These are phyloP conservation scores for Lepilemur ruficaudatus DNA, from an alignment of 2,797 vertebrate genomes.

Conservation along the genomic window DNA sequence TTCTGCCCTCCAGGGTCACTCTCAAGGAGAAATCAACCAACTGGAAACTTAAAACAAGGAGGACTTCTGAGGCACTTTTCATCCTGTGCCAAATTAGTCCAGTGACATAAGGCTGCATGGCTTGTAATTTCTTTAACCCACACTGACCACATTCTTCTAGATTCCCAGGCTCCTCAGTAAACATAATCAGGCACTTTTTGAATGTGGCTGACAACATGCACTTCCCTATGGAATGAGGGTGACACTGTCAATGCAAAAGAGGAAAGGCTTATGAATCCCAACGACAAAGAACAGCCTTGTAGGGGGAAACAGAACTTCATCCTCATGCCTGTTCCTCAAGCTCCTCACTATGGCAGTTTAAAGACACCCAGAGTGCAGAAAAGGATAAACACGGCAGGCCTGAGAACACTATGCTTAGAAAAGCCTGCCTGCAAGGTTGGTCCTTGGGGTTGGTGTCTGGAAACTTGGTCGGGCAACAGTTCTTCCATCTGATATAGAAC, in stretches of 20 bases:
- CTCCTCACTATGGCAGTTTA: rapidly evolving
- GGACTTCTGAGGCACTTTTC: background rate
- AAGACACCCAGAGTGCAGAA: background rate
- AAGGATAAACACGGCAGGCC: background rate
- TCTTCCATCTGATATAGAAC: background rate
- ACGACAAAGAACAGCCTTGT: background rate
- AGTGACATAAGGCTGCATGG: background rate
- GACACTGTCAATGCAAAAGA: background rate
- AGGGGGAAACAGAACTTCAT: background rate
- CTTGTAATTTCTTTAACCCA: background rate
- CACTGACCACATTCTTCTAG: background rate
- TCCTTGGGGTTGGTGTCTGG: background rate
- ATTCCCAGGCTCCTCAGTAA: background rate
- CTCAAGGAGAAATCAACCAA: constrained; percentile 19
- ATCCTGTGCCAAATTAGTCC: background rate
- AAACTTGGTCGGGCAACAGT: background rate
- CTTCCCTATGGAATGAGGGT: background rate
- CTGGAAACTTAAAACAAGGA: background rate
- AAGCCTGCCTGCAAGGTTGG: background rate
- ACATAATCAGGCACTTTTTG: background rate
- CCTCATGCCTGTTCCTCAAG: background rate
- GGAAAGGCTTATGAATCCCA: background rate
- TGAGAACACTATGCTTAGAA: background rate
- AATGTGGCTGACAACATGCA: background rate
- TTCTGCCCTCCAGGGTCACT: background rate